These are phyloP conservation scores for Rhegmatorhina hoffmannsi DNA, from an alignment of 2,113 vertebrate species.

Conservation along the genomic window DNA sequence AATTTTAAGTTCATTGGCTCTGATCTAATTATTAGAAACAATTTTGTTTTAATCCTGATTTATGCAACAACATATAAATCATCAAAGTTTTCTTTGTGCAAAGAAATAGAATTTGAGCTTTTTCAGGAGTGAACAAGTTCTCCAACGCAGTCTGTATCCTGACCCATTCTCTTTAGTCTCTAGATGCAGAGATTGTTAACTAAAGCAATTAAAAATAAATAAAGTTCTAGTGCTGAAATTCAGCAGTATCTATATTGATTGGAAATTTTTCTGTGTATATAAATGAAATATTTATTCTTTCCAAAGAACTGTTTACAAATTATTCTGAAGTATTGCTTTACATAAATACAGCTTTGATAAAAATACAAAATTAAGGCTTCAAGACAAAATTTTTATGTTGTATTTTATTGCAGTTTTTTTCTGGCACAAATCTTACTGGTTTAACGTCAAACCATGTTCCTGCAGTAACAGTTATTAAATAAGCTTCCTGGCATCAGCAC, in stretches of 20 bases:
- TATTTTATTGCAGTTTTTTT: background rate
- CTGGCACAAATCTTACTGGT: background rate
- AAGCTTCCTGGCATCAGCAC: background rate
- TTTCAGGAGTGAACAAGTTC: constrained; percentile 50
- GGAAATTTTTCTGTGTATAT: background rate
- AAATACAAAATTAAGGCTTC: constrained; percentile 8
- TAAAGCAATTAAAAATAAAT: constrained; percentile 23
- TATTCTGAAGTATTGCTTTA: background rate
- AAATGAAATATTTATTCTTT: background rate
- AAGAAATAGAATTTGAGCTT: constrained; percentile 28
- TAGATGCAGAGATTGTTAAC: background rate
- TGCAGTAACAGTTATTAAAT: background rate
- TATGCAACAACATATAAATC: constrained; percentile 52
- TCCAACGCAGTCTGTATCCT: constrained; percentile 2
- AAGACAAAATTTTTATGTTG: constrained; percentile 16
- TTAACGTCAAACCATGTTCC: background rate
- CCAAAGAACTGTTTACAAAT: background rate
- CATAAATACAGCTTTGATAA: background rate
- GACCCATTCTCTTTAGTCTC: background rate
- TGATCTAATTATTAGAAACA: constrained; percentile 37
- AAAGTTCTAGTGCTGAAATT: background rate
- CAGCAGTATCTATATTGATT: background rate
- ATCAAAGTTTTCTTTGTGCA: constrained; percentile 41
- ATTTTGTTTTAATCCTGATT: constrained; percentile 61
- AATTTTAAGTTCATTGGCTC: constrained; percentile 22